phyloP scores from a whole-genome alignment of 2,797 vertebrate genomes.

The Rhynchonycteris naso region DNA sequence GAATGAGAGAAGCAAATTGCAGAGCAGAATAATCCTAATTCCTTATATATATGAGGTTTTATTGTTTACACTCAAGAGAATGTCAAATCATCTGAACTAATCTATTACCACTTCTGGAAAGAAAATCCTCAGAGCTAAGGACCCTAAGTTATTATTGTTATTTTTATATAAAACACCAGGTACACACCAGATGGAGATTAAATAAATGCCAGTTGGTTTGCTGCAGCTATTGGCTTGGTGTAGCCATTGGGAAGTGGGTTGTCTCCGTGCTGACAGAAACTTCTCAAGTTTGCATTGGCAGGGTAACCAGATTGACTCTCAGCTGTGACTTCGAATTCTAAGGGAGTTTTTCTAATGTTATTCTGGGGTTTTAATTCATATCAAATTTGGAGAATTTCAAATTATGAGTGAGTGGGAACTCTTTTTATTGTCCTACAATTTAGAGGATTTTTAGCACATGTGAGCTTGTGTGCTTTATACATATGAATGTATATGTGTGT shows the following conservation, averaged over 20 bases:
- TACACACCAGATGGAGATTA: not conserved
- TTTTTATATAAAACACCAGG: not conserved
- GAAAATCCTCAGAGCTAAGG: not conserved
- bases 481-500: too few relatives aligned
- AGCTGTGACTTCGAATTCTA: not conserved
- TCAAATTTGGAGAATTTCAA: conserved; percentile 62
- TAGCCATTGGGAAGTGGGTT: not conserved
- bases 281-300: not conserved
- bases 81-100: not conserved
- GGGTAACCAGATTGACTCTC: not conserved
- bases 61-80: not conserved
- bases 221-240: not conserved
- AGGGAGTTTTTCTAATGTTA: conserved; percentile 28
- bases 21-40: not conserved
- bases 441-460: not conserved
- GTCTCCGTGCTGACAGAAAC: rapidly evolving
- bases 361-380: conserved; percentile 56
- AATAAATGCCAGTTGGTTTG: not conserved
- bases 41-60: not conserved
- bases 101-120: not conserved
- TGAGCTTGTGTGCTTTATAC: not conserved
- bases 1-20: not conserved
- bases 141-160: not conserved
- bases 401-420: not conserved
- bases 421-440: not conserved